Percentiles rank a stretch among this genome's conserved stretches.
Conservation (phyloP, 2,797 vertebrate genomes). For the Dallia pectoralis region DNA sequence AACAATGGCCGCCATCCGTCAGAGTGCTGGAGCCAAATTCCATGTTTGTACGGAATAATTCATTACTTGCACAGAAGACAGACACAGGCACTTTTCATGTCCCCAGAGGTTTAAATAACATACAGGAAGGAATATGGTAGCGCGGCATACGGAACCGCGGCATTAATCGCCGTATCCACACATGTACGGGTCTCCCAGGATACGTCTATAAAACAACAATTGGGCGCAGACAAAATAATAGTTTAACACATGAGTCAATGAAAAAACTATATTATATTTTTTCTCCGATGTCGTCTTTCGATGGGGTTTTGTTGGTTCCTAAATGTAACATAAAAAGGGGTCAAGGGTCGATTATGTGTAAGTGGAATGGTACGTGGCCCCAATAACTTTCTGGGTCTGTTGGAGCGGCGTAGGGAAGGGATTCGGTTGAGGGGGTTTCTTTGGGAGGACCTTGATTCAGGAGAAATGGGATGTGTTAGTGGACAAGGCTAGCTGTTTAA, state of each 20-base stretch:
- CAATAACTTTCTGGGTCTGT: too few relatives aligned
- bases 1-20: constrained; percentile 61
- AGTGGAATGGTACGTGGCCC: too few relatives aligned
- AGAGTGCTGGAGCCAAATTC: constrained; percentile 48
- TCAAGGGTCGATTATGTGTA: too few relatives aligned
- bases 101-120: constrained; percentile 40
- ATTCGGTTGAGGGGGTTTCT: too few relatives aligned
- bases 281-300: neutral
- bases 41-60: constrained; percentile 67
- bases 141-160: too few relatives aligned
- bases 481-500: too few relatives aligned
- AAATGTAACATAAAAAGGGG: too few relatives aligned
- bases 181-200: neutral
- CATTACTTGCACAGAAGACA: constrained; percentile 59
- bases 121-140: neutral
- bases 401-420: too few relatives aligned
- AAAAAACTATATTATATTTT: too few relatives aligned
- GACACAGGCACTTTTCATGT: constrained; percentile 29
- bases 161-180: too few relatives aligned
- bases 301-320: neutral
- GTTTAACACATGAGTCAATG: neutral
- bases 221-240: neutral
- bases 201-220: neutral
- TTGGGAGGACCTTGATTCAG: too few relatives aligned
- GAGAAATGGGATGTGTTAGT: too few relatives aligned